Conservation (phyloP, 2,113 vertebrate species). For the Strix aluco region DNA sequence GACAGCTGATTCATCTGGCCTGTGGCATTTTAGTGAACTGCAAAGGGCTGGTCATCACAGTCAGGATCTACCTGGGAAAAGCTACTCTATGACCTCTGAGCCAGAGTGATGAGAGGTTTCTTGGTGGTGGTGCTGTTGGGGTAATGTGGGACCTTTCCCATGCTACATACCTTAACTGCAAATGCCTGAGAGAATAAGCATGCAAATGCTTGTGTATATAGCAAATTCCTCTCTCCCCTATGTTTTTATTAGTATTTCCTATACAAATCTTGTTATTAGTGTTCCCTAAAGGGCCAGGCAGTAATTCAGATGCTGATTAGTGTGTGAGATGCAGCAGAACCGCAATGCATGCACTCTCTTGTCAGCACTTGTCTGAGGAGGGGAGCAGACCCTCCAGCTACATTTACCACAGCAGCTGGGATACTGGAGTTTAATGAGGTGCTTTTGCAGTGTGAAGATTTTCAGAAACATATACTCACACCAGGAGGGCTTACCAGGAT, state of each 20-base stretch:
- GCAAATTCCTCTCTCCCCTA: not conserved
- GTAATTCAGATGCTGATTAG: not conserved
- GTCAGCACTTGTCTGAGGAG: not conserved
- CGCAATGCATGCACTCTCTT: fast-evolving
- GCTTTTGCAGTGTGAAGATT: not conserved
- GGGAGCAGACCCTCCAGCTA: not conserved
- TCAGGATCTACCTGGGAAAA: not conserved
- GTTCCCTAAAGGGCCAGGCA: not conserved
- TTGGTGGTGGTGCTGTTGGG: not conserved
- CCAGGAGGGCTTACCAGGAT: not conserved
- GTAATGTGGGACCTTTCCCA: not conserved
- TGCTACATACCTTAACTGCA: not conserved
- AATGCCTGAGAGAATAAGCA: not conserved
- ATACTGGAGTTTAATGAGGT: not conserved
- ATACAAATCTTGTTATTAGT: not conserved
- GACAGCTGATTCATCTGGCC: not conserved
- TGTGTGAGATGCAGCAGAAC: not conserved
- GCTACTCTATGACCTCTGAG: not conserved
- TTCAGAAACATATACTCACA: not conserved
- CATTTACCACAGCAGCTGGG: not conserved
- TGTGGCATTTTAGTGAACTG: not conserved
- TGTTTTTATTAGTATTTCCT: slow-evolving; percentile 2
- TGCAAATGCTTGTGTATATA: not conserved
- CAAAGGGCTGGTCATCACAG: not conserved
- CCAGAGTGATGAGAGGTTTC: not conserved